Evolutionary conservation across 2,113 vertebrate genomes (phyloP).

Genomic region (Ursus arctos): DNA sequence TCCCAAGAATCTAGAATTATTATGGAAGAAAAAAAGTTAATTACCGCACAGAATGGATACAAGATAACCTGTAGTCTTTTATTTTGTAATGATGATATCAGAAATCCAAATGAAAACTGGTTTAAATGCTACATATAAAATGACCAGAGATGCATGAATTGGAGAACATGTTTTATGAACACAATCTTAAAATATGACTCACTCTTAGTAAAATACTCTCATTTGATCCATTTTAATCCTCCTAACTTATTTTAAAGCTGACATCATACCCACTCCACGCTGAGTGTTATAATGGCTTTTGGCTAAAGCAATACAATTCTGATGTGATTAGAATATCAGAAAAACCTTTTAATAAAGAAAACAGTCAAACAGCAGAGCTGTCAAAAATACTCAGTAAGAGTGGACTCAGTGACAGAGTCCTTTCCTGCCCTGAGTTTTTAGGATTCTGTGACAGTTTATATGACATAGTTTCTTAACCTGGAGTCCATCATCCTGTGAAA

Average conservation of each 20-base stretch:
- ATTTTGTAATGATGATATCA: background rate
- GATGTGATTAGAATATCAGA: background rate
- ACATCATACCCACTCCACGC: background rate
- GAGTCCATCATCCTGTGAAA: background rate
- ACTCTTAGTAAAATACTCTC: background rate
- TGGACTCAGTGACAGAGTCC: background rate
- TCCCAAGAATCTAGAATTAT: background rate
- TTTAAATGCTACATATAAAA: background rate
- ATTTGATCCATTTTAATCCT: constrained; percentile 48
- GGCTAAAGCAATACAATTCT: background rate
- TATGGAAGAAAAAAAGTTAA: background rate
- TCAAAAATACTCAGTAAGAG: background rate
- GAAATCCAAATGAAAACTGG: background rate
- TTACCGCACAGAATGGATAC: background rate
- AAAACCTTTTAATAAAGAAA: constrained; percentile 12
- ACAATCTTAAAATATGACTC: constrained; percentile 1
- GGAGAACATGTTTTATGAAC: background rate
- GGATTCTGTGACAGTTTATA: background rate
- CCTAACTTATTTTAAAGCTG: constrained; percentile 41
- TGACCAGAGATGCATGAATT: background rate
- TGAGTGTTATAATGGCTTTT: background rate
- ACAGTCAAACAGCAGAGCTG: background rate
- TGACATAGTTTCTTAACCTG: background rate
- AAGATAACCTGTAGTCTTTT: background rate
- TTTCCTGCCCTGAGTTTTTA: background rate